Base-by-base conservation (phyloP, 2,113 vertebrate genomes). In the Platichthys stellatus region DNA sequence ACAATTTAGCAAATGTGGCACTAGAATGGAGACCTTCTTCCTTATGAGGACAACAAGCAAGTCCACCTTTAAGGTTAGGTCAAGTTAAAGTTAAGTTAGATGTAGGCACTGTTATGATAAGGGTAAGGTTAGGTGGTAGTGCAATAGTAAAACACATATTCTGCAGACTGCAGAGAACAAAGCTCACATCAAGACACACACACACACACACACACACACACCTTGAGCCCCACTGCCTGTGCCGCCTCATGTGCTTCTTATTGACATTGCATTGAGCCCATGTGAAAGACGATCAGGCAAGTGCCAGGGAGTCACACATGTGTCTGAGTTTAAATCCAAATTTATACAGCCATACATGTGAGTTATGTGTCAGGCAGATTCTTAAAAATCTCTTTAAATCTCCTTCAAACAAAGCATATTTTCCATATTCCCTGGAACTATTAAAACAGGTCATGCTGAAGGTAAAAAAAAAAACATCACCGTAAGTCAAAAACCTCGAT, bases 291-390 rank as follows among this genome's bases (percentile, higher is more conserved):
- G 73, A 90, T 90, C 81, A 75, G 65, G 72, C 58, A 53, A 45
- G 65, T 74, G 74, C 77, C 72, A 75, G 70, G 64, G 60, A 85
- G 83, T 81, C 76, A 80, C 74, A 85, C 45, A 59, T 82, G 83
- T 81, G 64, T 76, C 63, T 56, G 65, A 85, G 76, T 71, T 87
- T 76, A 72, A 75, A 69, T 82, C 66, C 21, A 79, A 89, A 91
- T 90, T 74, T 91, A 92, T 82, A 74, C 60, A 78, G 69, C 86
- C 69, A 86, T 88, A 87, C 72, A 82, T 90, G 35, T 88, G 85
- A 92, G 85, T 93, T 90, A 93, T 76, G 80, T 76, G 74, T 77
- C 78, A 72, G 51, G 45, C 62, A 53, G 49, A 68, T 75, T 74
- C 69, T 69, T 66, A 67, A 51, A 87, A 83, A 85, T 60, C 61